A percentile compares a stretch with the other conserved stretches of the same genome.
These are phyloP conservation scores for Nomada fabriciana DNA, from an alignment of 2,888 invertebrate genomes.

Conservation along the genomic window DNA sequence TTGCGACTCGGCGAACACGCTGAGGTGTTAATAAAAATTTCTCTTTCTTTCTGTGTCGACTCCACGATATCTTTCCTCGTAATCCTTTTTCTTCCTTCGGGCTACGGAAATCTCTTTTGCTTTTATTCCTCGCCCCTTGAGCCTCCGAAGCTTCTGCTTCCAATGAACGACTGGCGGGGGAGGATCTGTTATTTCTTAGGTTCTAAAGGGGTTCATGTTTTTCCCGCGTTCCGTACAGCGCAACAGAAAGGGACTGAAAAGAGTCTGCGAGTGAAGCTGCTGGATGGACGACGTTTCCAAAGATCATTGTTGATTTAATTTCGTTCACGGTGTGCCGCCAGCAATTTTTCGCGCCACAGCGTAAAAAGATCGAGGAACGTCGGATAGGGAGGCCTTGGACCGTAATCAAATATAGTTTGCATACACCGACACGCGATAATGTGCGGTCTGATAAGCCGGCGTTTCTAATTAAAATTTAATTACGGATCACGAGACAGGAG, in stretches of 20 bases:
- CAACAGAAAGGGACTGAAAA: not conserved
- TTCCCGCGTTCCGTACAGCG: too few species aligned
- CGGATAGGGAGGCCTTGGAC: not conserved
- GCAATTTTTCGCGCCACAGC: not conserved
- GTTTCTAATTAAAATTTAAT: slow-evolving; percentile 69
- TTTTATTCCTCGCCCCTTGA: not conserved
- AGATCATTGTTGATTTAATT: slow-evolving; percentile 22
- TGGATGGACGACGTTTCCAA: not conserved
- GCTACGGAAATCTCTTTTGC: not conserved
- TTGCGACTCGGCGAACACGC: slow-evolving; percentile 25
- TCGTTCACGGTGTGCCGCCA: not conserved
- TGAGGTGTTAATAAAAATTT: slow-evolving; percentile 36
- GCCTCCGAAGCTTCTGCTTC: not conserved
- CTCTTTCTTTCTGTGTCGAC: not conserved
- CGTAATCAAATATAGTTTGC: slow-evolving; percentile 9
- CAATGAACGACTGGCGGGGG: not conserved
- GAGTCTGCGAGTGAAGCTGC: not conserved
- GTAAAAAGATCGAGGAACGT: not conserved
- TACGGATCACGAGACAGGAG: slow-evolving; percentile 43
- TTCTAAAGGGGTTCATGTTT: not conserved
- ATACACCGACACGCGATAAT: slow-evolving; percentile 6
- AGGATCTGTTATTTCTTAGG: not conserved
- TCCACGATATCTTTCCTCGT: not conserved
- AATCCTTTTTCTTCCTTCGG: not conserved
- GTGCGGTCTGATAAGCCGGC: slow-evolving; percentile 22